These are phyloP conservation scores for Stigmatopora nigra DNA, from an alignment of 2,113 vertebrate genomes.

Conservation along the genomic window DNA sequence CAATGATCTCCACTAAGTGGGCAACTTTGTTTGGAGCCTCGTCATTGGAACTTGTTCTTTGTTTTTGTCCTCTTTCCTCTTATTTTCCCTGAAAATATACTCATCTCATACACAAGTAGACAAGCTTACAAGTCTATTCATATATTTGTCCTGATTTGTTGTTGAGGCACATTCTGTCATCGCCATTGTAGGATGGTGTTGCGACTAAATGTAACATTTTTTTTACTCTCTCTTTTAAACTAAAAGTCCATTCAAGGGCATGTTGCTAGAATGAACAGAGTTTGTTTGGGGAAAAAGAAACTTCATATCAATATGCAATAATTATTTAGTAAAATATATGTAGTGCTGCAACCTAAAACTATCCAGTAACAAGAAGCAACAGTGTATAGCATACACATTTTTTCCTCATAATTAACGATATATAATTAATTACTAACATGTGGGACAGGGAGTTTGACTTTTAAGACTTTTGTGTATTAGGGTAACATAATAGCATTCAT, in stretches of 20 bases:
- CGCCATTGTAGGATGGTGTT: background rate
- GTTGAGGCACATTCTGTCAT: background rate
- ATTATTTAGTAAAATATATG: too few relatives aligned
- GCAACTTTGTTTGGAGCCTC: slow-evolving; percentile 12
- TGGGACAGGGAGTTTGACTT: too few relatives aligned
- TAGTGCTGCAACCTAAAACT: too few relatives aligned
- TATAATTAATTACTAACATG: too few relatives aligned
- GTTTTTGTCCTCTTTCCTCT: background rate
- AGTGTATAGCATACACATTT: too few relatives aligned
- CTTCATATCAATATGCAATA: too few relatives aligned
- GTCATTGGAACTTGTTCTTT: slow-evolving; percentile 3
- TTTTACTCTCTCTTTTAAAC: background rate
- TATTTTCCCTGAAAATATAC: slow-evolving; percentile 1
- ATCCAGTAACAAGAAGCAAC: too few relatives aligned
- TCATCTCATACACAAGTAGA: slow-evolving; percentile 34
- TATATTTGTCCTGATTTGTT: background rate
- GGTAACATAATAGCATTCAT: too few relatives aligned
- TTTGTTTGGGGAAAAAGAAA: slow-evolving; percentile 9
- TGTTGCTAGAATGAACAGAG: slow-evolving; percentile 24
- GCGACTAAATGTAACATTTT: background rate
- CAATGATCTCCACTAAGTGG: slow-evolving; percentile 40
- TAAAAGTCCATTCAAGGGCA: slow-evolving; percentile 21
- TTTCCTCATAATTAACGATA: too few relatives aligned
- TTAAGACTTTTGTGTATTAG: too few relatives aligned
- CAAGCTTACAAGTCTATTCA: background rate